phyloP scores from a whole-genome alignment of 2,888 invertebrate species.

The Erebia aethiops region DNA sequence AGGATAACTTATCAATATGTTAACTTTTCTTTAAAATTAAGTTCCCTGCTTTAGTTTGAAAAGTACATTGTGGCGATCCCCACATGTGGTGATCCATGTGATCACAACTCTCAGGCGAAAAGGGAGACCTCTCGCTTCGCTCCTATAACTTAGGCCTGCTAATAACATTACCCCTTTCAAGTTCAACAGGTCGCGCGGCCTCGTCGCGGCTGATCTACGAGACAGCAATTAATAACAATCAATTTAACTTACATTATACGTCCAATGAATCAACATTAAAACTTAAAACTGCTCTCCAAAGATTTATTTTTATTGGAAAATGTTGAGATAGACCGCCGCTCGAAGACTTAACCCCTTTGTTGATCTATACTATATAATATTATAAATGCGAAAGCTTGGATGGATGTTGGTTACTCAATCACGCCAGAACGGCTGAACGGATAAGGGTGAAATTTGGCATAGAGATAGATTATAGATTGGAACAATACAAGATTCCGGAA shows the following conservation, averaged over 20 bases:
- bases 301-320: conserved; percentile 35
- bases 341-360: not conserved
- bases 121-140: not conserved
- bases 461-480: no score
- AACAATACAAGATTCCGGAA: no score
- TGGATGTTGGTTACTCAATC: no score
- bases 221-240: conserved; percentile 76
- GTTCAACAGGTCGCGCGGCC: conserved; percentile 37
- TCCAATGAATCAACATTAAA: conserved; percentile 64
- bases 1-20: no score
- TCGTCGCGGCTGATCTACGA: conserved; percentile 45
- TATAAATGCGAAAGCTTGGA: no score
- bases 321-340: conserved; percentile 2
- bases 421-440: no score
- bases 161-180: conserved; percentile 40
- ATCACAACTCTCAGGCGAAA: no score
- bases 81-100: no score
- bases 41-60: no score
- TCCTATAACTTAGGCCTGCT: conserved; percentile 2
- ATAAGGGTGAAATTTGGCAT: no score
- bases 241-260: conserved; percentile 52
- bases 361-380: not conserved
- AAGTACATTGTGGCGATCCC: no score
- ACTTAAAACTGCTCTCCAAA: conserved; percentile 34
- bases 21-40: no score